Base-by-base conservation (phyloP, 2,113 vertebrate species). In the Gymnocephalus cernua region DNA sequence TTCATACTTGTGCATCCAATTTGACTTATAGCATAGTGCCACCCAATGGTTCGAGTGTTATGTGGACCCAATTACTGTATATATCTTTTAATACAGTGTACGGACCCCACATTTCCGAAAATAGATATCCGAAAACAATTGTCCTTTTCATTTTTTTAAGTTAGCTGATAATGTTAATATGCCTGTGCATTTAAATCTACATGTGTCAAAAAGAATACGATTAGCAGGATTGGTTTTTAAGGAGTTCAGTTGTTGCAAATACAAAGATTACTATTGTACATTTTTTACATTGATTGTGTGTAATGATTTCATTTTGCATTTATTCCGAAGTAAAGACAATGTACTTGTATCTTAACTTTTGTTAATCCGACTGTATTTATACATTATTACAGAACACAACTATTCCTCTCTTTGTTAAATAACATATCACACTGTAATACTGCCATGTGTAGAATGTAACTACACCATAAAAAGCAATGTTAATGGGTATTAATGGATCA, bases 351-450 rank as follows among this genome's bases (percentile, higher is more conserved):
- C 50, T 48, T 64, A 53, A 82, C 9, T 3, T 50, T 47, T 54
- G 15, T 44, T 66, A 27, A 50, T 57, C 70, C 32, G 4, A 35
- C 50, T 57, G 27, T 9, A 12, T 56, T 64, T 63, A 74, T 35
- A 53, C n/a, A 70, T 79, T 84, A 47, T 57, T 67, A 73, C n/a
- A 83, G 64, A 73, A 29, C 67, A 69, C 14, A 58, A 80, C 25
- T n/a, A 69, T 11, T 62, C 44, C 35, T 32, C 56, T 47, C 51
- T 63, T 74, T 54, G 50, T 64, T 44, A 77, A 88, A 80, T 86
- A 77, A 77, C 72, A 65, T 50, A 16, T 63, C 29, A 27, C 53
- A 64, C 62, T 76, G 69, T 44, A 35, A 23, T 35, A 29, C 35
- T 23, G 5, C 44, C 32, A 11, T 23, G 47, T 48, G 48, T 41